These are phyloP conservation scores for Prolemur simus DNA, from an alignment of 2,113 vertebrate species.

Conservation along the genomic window DNA sequence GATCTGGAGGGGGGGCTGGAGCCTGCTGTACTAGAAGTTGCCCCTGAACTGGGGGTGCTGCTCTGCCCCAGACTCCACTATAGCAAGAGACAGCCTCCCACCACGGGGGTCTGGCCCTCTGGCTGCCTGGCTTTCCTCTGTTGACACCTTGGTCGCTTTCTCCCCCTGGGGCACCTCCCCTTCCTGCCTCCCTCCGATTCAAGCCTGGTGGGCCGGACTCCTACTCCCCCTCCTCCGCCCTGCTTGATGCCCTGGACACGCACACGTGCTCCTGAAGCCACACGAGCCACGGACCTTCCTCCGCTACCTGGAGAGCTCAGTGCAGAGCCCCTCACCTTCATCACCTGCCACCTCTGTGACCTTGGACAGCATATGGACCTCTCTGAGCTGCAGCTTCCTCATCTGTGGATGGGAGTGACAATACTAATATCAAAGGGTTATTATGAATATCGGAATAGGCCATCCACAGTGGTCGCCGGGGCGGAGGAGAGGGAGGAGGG, in stretches of 20 bases:
- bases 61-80: not conserved
- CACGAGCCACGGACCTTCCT: not conserved
- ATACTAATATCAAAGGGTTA: not conserved
- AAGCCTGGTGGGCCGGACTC: fast-evolving
- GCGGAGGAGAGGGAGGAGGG: not conserved
- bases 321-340: not conserved
- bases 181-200: not conserved
- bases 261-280: not conserved
- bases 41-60: not conserved
- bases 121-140: not conserved
- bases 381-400: not conserved
- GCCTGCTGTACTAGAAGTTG: no score
- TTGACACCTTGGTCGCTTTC: not conserved
- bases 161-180: not conserved
- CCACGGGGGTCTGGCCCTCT: no score
- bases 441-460: not conserved
- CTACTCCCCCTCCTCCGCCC: not conserved
- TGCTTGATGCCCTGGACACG: not conserved
- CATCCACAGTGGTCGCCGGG: not conserved
- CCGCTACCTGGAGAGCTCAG: not conserved
- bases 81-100: not conserved
- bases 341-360: not conserved
- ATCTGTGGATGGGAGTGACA: not conserved
- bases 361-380: not conserved
- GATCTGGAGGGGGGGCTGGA: no score